phyloP scores from a whole-genome alignment of 2,797 vertebrate genomes.

The Halcyon chelicuti region DNA sequence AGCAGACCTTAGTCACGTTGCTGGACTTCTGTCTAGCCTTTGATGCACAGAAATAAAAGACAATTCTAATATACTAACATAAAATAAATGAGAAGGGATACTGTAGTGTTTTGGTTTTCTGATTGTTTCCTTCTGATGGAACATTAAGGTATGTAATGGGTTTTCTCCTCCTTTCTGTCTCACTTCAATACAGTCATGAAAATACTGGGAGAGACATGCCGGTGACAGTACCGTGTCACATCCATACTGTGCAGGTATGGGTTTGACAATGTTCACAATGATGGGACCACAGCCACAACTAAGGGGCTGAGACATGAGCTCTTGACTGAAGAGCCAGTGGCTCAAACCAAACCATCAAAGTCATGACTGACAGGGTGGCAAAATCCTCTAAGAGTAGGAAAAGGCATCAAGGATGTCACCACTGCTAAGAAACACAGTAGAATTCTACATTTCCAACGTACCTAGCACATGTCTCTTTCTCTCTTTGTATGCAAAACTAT shows the following conservation, averaged over 20 bases:
- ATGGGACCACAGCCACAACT: fast-evolving
- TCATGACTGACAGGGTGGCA: neutral
- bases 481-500: neutral
- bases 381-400: neutral
- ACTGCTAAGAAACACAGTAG: neutral
- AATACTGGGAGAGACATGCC: neutral
- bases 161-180: neutral
- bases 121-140: neutral
- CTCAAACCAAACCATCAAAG: neutral
- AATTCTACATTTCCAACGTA: neutral
- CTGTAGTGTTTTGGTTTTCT: neutral
- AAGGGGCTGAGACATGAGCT: neutral
- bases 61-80: neutral
- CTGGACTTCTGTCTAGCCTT: neutral
- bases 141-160: neutral
- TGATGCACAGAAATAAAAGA: neutral
- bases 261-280: neutral
- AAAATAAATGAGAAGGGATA: neutral
- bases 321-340: neutral
- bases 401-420: neutral
- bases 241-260: neutral
- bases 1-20: neutral
- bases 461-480: neutral
- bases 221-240: neutral
- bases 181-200: neutral